Conservation (phyloP, 1,140 invertebrate species). For the Alviniconcha marisindica region DNA sequence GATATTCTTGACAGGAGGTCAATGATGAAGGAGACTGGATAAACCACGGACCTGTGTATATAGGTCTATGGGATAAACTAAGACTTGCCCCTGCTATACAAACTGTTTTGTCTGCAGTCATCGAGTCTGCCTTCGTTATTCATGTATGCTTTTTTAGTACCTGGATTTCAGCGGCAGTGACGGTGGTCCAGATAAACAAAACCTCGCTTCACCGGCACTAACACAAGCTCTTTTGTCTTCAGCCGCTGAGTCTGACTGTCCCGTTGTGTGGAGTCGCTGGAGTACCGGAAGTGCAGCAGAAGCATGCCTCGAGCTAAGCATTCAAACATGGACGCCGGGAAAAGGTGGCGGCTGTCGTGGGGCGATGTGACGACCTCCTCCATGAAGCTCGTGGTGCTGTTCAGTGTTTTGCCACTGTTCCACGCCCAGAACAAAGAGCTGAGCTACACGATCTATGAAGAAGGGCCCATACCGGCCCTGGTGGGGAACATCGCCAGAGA, state of each 20-base stretch:
- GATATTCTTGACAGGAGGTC: no score
- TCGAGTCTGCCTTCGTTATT: no score
- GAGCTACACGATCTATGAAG: slow-evolving; percentile 42
- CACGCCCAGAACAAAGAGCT: slow-evolving; percentile 37
- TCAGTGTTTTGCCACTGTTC: background rate
- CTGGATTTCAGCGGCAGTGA: no score
- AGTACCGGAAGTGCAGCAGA: background rate
- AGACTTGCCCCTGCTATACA: no score
- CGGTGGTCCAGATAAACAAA: no score
- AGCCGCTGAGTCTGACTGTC: background rate
- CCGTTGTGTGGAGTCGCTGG: background rate
- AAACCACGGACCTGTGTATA: no score
- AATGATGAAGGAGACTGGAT: no score
- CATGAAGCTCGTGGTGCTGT: background rate
- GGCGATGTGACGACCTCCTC: background rate
- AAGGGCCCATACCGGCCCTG: slow-evolving; percentile 3
- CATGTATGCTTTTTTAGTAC: no score
- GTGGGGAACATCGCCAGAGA: slow-evolving; percentile 44
- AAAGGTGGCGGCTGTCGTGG: background rate
- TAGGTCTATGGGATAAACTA: no score
- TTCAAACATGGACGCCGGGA: background rate
- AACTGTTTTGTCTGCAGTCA: no score
- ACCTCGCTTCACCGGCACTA: background rate
- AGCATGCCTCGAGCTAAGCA: background rate
- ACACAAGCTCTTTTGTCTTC: background rate